phyloP scores from a whole-genome alignment of 2,113 vertebrate genomes.

The Lipotes vexillifer region DNA sequence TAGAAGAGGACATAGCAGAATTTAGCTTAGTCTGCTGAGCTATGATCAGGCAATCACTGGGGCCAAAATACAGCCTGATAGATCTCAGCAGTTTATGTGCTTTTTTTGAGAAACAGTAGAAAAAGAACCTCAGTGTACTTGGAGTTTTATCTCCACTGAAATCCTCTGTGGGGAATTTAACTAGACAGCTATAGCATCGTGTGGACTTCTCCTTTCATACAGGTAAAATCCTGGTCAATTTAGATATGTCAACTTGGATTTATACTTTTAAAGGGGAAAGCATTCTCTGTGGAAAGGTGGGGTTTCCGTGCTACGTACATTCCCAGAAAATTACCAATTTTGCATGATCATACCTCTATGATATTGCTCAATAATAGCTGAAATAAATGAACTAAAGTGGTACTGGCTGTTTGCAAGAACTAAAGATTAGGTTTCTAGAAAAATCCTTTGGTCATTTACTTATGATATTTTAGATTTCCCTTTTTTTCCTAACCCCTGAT shows the following conservation, averaged over 20 bases:
- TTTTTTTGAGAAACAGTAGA: background rate
- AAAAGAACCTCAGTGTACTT: background rate
- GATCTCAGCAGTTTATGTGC: background rate
- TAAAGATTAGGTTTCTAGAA: background rate
- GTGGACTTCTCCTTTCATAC: background rate
- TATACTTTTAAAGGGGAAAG: background rate
- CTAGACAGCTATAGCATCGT: background rate
- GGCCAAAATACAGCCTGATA: background rate
- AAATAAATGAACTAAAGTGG: background rate
- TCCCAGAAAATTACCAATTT: background rate
- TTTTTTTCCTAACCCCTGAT: background rate
- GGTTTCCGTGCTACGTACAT: background rate
- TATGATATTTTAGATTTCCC: background rate
- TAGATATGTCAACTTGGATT: background rate
- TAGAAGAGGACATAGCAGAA: background rate
- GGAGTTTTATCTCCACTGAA: background rate
- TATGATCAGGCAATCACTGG: rapidly evolving
- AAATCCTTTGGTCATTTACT: background rate
- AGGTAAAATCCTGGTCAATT: conserved; percentile 23
- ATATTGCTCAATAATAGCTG: background rate
- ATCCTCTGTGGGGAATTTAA: background rate
- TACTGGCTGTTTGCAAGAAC: background rate
- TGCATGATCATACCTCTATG: background rate
- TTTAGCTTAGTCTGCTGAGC: background rate
- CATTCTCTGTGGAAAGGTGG: background rate